Conservation (phyloP, 1,140 invertebrate species). For the Aphaenogaster floridana region DNA sequence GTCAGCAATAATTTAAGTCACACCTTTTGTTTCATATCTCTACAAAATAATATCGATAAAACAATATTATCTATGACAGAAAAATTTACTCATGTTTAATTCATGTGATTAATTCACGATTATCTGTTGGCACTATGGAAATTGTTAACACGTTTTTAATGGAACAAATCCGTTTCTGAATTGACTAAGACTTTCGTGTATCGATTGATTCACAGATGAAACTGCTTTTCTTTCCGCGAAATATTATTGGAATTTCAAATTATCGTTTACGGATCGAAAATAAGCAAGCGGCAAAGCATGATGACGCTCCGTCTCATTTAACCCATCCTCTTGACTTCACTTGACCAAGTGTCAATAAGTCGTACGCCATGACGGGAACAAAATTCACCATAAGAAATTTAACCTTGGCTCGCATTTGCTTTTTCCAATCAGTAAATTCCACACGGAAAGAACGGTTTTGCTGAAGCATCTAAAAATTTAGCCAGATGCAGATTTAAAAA, state of each 20-base stretch:
- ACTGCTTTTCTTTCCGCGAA: not conserved
- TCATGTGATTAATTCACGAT: not conserved
- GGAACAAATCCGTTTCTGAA: not conserved
- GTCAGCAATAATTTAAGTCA: not conserved
- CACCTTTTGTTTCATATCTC: not conserved
- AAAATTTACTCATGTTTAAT: not conserved
- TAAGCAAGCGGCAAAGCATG: constrained; percentile 53
- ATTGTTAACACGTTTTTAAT: not conserved
- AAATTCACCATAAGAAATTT: constrained; percentile 55
- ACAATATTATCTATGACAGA: not conserved
- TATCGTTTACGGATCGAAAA: constrained; percentile 63
- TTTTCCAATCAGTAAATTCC: constrained; percentile 16
- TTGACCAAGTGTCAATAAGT: constrained; percentile 85
- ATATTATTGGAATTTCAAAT: constrained; percentile 26
- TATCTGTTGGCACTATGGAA: not conserved
- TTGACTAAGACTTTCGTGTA: not conserved
- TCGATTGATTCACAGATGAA: not conserved
- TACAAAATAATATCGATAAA: not conserved
- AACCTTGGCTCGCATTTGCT: constrained; percentile 26
- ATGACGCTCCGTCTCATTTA: constrained; percentile 75
- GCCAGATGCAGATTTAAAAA: no score
- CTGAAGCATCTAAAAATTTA: no score
- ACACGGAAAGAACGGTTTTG: no score
- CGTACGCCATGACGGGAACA: constrained; percentile 59
- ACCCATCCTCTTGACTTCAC: constrained; percentile 83